These are phyloP conservation scores for Trichogramma dendrolimi DNA, from an alignment of 2,888 invertebrate genomes.

Conservation along the genomic window DNA sequence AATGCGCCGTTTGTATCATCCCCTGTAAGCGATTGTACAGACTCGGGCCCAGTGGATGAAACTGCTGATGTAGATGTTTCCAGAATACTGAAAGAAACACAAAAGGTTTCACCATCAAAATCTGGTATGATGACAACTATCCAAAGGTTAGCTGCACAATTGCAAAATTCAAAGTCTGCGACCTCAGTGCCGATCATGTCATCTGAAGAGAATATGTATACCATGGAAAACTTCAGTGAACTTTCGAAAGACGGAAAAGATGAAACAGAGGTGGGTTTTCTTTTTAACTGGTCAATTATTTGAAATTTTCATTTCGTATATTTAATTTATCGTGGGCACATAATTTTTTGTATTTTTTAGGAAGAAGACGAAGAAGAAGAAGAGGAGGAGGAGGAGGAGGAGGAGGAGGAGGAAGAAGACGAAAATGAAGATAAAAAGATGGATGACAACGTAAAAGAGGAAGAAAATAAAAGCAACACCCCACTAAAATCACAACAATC, in stretches of 20 bases:
- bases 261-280: not conserved
- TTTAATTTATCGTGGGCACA: no score
- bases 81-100: slow-evolving; percentile 36
- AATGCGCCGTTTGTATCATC: no score
- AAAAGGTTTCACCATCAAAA: slow-evolving; percentile 37
- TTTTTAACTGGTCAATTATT: no score
- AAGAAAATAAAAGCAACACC: not conserved
- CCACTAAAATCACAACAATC: slow-evolving; percentile 10
- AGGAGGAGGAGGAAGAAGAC: not conserved
- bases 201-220: not conserved
- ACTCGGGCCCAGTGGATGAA: slow-evolving; percentile 37
- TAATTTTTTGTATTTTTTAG: not conserved
- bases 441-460: not conserved
- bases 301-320: no score
- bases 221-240: not conserved
- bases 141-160: slow-evolving; percentile 47
- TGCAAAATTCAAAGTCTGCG: slow-evolving; percentile 39
- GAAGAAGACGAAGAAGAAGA: not conserved
- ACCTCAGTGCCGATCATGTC: not conserved
- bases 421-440: not conserved
- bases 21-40: slow-evolving; percentile 33
- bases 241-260: slow-evolving; percentile 4
- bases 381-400: not conserved
- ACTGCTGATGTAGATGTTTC: slow-evolving; percentile 37
- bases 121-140: slow-evolving; percentile 47